These are phyloP conservation scores for Scalopus aquaticus DNA, from an alignment of 2,113 vertebrate species.

Conservation along the genomic window DNA sequence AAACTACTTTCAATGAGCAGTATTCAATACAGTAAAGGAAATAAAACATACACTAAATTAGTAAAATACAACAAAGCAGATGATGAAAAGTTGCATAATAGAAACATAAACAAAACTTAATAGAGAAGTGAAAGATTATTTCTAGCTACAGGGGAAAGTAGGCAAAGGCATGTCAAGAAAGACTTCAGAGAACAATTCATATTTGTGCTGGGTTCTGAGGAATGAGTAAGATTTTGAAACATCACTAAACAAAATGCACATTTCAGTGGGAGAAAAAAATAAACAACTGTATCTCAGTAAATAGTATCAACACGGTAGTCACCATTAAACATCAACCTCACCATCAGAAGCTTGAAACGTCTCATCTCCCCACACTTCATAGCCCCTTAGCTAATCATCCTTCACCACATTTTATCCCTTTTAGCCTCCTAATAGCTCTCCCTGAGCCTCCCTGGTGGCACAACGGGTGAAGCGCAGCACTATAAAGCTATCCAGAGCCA, in stretches of 20 bases:
- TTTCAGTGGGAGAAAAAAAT: neutral
- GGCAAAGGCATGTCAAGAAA: slow-evolving; percentile 19
- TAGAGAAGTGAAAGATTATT: neutral
- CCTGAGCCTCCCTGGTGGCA: too few relatives aligned
- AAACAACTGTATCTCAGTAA: neutral
- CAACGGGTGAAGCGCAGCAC: too few relatives aligned
- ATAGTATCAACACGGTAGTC: neutral
- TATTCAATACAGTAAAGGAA: slow-evolving; percentile 12
- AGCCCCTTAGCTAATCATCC: neutral
- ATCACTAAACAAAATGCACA: neutral
- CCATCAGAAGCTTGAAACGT: neutral
- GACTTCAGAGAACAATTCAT: neutral
- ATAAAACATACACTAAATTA: neutral
- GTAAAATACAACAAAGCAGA: slow-evolving; percentile 14
- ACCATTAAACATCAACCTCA: neutral
- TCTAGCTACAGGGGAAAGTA: neutral
- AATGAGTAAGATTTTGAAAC: neutral
- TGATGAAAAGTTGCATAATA: neutral
- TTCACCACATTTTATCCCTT: neutral
- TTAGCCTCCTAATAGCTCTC: slow-evolving; percentile 7
- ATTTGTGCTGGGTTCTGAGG: neutral
- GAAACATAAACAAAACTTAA: slow-evolving; percentile 1
- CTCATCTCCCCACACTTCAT: neutral
- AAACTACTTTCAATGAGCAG: neutral
- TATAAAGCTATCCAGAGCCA: too few relatives aligned